These are phyloP conservation scores for Anthonomus grandis DNA, from an alignment of 1,140 invertebrate species.

Conservation along the genomic window DNA sequence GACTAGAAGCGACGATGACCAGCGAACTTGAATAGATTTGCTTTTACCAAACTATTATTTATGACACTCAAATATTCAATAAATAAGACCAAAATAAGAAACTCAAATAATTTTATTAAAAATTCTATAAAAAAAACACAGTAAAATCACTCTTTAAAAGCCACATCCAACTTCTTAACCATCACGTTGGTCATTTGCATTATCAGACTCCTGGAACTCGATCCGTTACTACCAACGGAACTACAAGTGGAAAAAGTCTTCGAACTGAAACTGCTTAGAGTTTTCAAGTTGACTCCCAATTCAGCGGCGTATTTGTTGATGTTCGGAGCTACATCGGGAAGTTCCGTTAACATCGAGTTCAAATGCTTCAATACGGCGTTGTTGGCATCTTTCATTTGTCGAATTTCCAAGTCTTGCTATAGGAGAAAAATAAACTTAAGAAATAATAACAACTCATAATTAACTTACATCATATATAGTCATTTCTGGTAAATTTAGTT, in stretches of 20 bases:
- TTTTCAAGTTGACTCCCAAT: constrained; percentile 30
- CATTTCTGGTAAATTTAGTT: constrained; percentile 23
- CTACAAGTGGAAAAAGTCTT: constrained; percentile 11
- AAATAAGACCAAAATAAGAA: too few species aligned
- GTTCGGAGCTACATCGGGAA: constrained; percentile 37
- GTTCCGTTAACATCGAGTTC: constrained; percentile 42
- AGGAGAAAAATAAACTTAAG: constrained; percentile 21
- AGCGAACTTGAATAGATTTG: too few species aligned
- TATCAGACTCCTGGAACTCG: constrained; percentile 1
- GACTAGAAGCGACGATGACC: too few species aligned
- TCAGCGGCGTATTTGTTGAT: constrained; percentile 31
- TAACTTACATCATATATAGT: constrained; percentile 39
- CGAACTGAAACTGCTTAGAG: constrained; percentile 10
- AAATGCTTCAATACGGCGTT: constrained; percentile 46
- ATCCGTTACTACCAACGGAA: not conserved
- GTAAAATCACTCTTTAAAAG: constrained; percentile 16
- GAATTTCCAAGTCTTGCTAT: constrained; percentile 42
- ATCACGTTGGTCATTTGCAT: constrained; percentile 3
- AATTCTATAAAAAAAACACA: constrained; percentile 7
- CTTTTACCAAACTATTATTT: too few species aligned
- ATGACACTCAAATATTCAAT: too few species aligned
- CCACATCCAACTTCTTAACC: constrained; percentile 24
- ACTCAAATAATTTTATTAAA: too few species aligned
- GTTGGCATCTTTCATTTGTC: constrained; percentile 43
- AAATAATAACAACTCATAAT: constrained; percentile 3